Conservation (phyloP, 2,888 invertebrate genomes). For the Lottia gigantea region DNA sequence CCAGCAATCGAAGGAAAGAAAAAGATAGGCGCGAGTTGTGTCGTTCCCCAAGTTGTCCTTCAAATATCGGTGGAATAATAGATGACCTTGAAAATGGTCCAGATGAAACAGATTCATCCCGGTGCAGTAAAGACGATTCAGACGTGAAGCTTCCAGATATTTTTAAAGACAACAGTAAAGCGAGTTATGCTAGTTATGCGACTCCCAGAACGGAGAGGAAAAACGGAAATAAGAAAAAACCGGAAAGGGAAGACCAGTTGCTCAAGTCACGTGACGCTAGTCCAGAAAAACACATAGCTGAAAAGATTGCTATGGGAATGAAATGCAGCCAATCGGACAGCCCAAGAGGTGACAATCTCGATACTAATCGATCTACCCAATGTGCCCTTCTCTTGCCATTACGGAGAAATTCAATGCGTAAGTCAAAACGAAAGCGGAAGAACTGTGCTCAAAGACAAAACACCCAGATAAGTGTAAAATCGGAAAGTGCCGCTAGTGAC, state of each 20-base stretch:
- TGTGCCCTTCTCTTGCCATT: slow-evolving; percentile 1
- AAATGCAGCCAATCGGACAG: neutral
- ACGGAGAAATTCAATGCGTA: neutral
- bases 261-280: neutral
- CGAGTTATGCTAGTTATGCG: neutral
- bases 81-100: neutral
- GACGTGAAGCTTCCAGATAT: neutral
- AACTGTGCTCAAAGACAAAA: neutral
- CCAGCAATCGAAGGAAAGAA: neutral
- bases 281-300: slow-evolving; percentile 1
- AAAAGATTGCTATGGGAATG: neutral
- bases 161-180: neutral
- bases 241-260: neutral
- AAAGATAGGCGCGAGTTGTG: neutral
- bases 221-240: neutral
- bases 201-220: neutral
- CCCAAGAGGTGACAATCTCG: neutral
- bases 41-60: slow-evolving; percentile 8
- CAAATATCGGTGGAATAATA: neutral
- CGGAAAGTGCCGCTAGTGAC: slow-evolving; percentile 1
- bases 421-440: neutral
- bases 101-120: neutral
- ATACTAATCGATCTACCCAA: neutral
- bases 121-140: neutral
- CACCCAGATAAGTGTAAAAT: neutral